These are phyloP conservation scores for Zelleria hepariella DNA, from an alignment of 2,888 invertebrate species.

Conservation along the genomic window DNA sequence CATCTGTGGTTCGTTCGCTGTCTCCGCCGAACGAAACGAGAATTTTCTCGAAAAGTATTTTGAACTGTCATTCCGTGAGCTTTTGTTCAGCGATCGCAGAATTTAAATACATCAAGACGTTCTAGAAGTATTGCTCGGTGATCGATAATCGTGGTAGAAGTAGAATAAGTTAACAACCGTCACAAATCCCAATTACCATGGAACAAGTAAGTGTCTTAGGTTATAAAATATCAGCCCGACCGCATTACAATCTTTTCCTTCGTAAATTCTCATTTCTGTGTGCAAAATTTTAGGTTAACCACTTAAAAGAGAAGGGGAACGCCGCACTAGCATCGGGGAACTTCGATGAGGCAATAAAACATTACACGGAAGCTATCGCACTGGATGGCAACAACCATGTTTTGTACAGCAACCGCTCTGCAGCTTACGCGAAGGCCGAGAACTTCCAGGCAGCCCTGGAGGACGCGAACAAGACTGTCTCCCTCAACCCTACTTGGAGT, in stretches of 20 bases:
- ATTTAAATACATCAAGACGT: background rate
- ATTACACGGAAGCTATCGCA: conserved; percentile 85
- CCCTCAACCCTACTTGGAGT: conserved; percentile 86
- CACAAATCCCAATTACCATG: conserved; percentile 23
- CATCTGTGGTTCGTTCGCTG: too few species aligned
- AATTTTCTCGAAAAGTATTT: conserved; percentile 57
- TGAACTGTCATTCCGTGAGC: conserved; percentile 46
- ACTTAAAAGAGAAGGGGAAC: conserved; percentile 90
- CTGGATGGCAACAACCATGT: conserved; percentile 89
- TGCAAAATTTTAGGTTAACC: conserved; percentile 75
- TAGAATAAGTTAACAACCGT: background rate
- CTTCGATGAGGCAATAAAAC: conserved; percentile 82
- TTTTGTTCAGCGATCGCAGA: background rate
- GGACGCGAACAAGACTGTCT: conserved; percentile 88
- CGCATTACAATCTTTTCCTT: conserved; percentile 12
- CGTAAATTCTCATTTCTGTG: conserved; percentile 6
- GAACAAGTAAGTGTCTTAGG: conserved; percentile 53
- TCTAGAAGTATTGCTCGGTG: background rate
- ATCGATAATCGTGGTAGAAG: background rate
- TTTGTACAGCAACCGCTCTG: conserved; percentile 91
- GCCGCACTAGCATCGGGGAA: conserved; percentile 83
- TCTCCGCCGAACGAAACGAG: conserved; percentile 26
- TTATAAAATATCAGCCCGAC: conserved; percentile 26
- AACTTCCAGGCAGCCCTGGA: conserved; percentile 81
- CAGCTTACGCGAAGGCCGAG: conserved; percentile 87